phyloP scores from a whole-genome alignment of 2,797 vertebrate species.

The Lacerta viridis region DNA sequence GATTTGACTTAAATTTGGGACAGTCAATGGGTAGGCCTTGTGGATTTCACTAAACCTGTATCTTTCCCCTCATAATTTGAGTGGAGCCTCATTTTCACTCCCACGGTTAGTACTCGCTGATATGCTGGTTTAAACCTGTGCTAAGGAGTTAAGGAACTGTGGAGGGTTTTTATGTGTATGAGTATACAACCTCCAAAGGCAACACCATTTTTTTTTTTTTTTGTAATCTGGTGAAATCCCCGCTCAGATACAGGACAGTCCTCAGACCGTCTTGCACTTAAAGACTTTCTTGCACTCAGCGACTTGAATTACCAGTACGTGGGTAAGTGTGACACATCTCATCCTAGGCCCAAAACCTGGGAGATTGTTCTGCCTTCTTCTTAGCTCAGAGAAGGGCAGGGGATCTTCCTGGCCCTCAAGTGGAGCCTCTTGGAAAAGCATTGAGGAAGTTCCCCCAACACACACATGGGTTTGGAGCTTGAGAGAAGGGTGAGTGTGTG shows the following conservation, averaged over 20 bases:
- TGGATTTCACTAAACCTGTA: neutral
- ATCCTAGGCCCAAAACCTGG: neutral
- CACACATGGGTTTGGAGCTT: neutral
- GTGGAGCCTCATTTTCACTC: neutral
- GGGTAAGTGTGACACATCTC: neutral
- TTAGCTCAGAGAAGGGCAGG: neutral
- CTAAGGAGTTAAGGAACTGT: neutral
- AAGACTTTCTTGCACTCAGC: no score
- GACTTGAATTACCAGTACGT: no score
- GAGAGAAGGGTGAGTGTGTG: neutral
- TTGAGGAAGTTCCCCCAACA: neutral
- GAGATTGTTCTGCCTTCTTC: neutral
- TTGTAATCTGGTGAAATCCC: neutral
- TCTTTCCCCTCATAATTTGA: neutral
- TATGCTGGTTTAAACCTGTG: neutral
- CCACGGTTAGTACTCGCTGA: no score
- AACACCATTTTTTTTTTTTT: no score
- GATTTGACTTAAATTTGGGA: neutral
- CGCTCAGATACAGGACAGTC: no score
- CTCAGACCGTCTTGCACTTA: no score
- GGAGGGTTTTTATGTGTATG: no score
- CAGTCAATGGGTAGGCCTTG: no score
- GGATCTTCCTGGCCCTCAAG: no score
- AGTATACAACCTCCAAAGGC: no score
- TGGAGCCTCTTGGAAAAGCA: neutral